Base-by-base conservation (phyloP, 2,888 invertebrate genomes). In the Epiblema foenella region DNA sequence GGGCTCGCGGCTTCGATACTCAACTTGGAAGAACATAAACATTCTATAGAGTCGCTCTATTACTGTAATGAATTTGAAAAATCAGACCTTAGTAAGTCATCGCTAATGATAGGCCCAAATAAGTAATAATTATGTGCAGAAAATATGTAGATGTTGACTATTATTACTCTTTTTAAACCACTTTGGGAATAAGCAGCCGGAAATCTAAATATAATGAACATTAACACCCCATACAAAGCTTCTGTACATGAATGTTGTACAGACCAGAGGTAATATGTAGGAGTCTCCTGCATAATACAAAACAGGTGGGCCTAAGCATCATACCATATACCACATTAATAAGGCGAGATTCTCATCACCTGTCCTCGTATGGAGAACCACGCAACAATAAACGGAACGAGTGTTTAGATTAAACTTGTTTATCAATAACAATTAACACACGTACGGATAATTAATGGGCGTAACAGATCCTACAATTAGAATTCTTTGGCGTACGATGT, bases 341-440 rank as follows among this genome's bases (percentile, higher is more conserved):
- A 63, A 37, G 37, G 56, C 52, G 8, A 63, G 62, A 62, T 18
- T 51, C 18, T 49, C 46, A 46, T 46, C 42, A 60, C 58, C 46
- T 11, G 37, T 29, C 60, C 29, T 46, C 46, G 60, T 46, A 29
- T 49, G 49, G 49, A 62, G 24, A 46, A 20, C 33, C 63, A 37
- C 63, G 52, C 15, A 39, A 63, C 49, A 63, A 51, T 51, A 63
- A 52, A 63, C 63, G 33, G 51, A 51, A 51, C 29, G 49, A 29
- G n/a, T 62, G 62, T 63, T 51, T 51, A 63, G 51, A 63, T 63
- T 63, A 63, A 63, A 63, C 63, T 20, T 51, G 64, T 64, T 54
- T 64, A 64, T 64, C 52, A 64, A 64, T 64, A 64, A 64, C 37
- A 64, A 64, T 64, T 64, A 54, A 64, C 52, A 64, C 64, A 52